These are phyloP conservation scores for Laterallus jamaicensis DNA, from an alignment of 2,113 vertebrate genomes.

Conservation along the genomic window DNA sequence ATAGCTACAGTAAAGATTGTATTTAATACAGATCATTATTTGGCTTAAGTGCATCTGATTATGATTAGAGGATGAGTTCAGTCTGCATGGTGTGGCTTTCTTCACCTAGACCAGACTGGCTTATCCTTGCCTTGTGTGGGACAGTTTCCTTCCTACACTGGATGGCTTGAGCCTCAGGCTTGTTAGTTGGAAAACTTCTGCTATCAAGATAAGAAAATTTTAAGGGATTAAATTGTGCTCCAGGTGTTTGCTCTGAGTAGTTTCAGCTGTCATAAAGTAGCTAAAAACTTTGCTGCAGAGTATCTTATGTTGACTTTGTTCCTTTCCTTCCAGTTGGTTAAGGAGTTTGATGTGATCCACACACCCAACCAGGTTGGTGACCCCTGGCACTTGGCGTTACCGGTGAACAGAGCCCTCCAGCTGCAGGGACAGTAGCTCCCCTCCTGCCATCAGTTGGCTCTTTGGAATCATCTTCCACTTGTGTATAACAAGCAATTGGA, in stretches of 20 bases:
- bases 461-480: not conserved
- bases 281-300: not conserved
- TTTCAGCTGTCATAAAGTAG: not conserved
- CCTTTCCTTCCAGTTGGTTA: conserved; percentile 67
- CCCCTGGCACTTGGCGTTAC: not conserved
- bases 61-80: not conserved
- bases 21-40: accelerated
- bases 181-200: not conserved
- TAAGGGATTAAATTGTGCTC: not conserved
- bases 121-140: not conserved
- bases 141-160: not conserved
- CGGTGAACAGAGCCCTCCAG: not conserved
- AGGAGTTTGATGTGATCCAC: conserved; percentile 75
- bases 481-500: not conserved
- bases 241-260: not conserved
- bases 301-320: not conserved
- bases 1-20: not conserved
- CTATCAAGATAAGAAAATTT: accelerated
- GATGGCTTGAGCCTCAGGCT: not conserved
- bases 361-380: conserved; percentile 71
- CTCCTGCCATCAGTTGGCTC: not conserved
- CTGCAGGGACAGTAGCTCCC: not conserved
- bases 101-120: not conserved
- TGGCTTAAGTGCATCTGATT: not conserved
- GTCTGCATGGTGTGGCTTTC: not conserved